Conservation (phyloP, 2,888 invertebrate species). For the Coenonympha glycerion region DNA sequence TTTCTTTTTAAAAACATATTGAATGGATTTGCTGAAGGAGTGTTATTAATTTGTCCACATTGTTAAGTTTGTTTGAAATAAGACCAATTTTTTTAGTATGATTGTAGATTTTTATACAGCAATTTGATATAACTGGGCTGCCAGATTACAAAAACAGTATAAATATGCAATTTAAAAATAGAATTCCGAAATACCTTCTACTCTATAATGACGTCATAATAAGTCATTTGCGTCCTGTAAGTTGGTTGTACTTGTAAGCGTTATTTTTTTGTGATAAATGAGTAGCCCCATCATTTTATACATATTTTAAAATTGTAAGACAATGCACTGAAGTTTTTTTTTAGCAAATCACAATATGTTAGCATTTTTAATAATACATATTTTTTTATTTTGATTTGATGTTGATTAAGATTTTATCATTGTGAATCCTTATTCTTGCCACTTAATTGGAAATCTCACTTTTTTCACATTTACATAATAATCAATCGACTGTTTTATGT, state of each 20-base stretch:
- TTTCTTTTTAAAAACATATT: slow-evolving; percentile 41
- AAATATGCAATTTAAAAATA: background rate
- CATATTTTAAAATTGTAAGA: slow-evolving; percentile 27
- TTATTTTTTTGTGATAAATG: background rate
- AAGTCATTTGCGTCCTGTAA: background rate
- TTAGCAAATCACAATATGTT: slow-evolving; percentile 7
- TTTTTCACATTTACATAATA: background rate
- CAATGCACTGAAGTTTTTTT: slow-evolving; percentile 31
- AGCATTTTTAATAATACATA: too few relatives aligned
- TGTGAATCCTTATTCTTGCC: background rate
- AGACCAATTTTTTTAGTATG: slow-evolving; percentile 31
- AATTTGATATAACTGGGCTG: background rate
- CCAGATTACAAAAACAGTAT: background rate
- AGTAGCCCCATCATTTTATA: slow-evolving; percentile 31
- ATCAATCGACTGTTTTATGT: background rate
- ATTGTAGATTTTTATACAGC: slow-evolving; percentile 25
- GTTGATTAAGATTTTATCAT: background rate
- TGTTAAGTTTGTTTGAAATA: slow-evolving; percentile 36
- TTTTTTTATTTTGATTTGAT: too few relatives aligned
- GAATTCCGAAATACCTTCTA: background rate
- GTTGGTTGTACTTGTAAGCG: background rate
- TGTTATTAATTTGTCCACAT: slow-evolving; percentile 43
- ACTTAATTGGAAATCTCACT: background rate
- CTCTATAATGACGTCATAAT: background rate
- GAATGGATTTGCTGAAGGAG: slow-evolving; percentile 58